These are phyloP conservation scores for Cassiopea xamachana DNA, from an alignment of 30 jellyfish, hydroid and myxozoan genomes.

Conservation along the genomic window DNA sequence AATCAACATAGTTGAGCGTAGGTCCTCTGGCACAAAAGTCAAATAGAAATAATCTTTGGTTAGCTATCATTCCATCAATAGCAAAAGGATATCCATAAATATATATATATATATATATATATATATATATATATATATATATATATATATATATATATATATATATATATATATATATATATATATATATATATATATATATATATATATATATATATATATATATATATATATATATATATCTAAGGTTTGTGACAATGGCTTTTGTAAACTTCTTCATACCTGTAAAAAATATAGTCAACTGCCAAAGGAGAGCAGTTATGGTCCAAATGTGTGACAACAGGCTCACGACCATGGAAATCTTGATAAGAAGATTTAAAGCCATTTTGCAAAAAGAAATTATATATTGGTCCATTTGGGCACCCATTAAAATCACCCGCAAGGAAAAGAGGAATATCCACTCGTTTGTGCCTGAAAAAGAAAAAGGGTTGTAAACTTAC, in stretches of 20 bases:
- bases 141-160: no score
- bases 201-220: no score
- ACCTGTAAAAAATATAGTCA: constrained; percentile 67
- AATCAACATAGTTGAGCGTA: no score
- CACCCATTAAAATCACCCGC: constrained; percentile 72
- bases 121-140: no score
- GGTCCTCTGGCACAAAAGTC: no score
- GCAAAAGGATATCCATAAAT: no score
- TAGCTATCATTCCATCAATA: no score
- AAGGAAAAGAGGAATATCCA: constrained; percentile 56
- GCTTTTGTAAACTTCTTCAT: neutral
- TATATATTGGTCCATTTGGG: constrained; percentile 61
- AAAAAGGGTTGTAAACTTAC: neutral
- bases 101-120: no score
- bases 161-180: no score
- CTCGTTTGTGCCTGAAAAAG: constrained; percentile 23
- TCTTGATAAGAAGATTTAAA: constrained; percentile 47
- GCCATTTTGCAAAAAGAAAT: constrained; percentile 52
- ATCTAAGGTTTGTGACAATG: neutral
- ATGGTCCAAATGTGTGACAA: constrained; percentile 63
- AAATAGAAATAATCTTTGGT: no score
- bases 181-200: no score
- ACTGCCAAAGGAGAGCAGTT: constrained; percentile 46
- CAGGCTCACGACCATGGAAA: constrained; percentile 65
- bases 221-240: no score